Evolutionary conservation across 1,140 invertebrate species (phyloP).

Genomic region (Pinna nobilis): DNA sequence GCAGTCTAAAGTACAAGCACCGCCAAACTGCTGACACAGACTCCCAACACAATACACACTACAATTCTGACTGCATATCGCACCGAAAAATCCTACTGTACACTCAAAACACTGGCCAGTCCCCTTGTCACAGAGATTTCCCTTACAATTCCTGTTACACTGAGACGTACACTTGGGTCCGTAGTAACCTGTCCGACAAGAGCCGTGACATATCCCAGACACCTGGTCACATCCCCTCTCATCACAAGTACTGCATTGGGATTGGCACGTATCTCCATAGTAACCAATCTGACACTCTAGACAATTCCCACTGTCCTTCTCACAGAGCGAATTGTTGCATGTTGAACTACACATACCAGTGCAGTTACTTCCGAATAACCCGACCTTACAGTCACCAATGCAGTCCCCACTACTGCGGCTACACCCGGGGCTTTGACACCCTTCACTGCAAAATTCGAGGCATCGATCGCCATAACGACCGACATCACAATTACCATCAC

Average conservation of each 20-base stretch:
- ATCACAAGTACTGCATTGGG: not conserved
- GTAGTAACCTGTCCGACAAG: slow-evolving; percentile 42
- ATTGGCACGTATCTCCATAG: slow-evolving; percentile 21
- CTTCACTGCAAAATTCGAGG: not conserved
- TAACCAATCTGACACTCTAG: slow-evolving; percentile 8
- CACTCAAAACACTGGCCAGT: slow-evolving; percentile 12
- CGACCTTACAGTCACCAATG: slow-evolving; percentile 14
- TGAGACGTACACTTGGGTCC: slow-evolving; percentile 22
- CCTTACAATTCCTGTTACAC: slow-evolving; percentile 11
- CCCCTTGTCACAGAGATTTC: not conserved
- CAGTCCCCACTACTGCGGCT: slow-evolving; percentile 15
- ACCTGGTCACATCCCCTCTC: slow-evolving; percentile 20
- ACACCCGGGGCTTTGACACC: slow-evolving; percentile 16
- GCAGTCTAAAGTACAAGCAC: slow-evolving; percentile 15
- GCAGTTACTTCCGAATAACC: slow-evolving; percentile 14
- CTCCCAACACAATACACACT: slow-evolving; percentile 7
- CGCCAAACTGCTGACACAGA: not conserved
- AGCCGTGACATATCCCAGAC: slow-evolving; percentile 36
- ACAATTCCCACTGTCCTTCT: slow-evolving; percentile 1
- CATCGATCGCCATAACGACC: slow-evolving; percentile 25
- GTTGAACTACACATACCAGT: not conserved
- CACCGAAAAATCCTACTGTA: slow-evolving; percentile 14
- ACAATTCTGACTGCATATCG: slow-evolving; percentile 14
- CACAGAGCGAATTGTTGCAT: not conserved
- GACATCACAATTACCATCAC: slow-evolving; percentile 29